Conservation (phyloP, 2,113 vertebrate genomes). For the Entelurus aequoreus region DNA sequence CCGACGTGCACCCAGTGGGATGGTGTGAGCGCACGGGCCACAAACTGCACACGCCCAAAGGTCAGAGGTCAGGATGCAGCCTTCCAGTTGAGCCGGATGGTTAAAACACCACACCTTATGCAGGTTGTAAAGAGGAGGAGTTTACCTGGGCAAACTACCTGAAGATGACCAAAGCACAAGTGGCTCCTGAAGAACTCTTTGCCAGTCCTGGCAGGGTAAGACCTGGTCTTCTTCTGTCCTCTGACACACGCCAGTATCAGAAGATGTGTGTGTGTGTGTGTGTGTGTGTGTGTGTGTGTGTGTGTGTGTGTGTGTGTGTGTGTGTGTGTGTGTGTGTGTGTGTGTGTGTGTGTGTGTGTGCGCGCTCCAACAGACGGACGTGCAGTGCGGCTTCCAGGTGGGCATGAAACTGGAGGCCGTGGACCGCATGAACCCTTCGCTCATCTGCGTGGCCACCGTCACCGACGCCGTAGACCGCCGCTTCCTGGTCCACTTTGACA, state of each 20-base stretch:
- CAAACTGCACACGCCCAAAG: slow-evolving; percentile 93
- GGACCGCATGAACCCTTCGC: slow-evolving; percentile 96
- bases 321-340: no score
- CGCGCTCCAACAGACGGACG: slow-evolving; percentile 64
- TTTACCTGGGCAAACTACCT: slow-evolving; percentile 95
- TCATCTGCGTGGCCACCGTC: slow-evolving; percentile 95
- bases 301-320: no score
- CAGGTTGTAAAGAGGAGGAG: slow-evolving; percentile 96
- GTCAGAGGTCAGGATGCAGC: slow-evolving; percentile 64
- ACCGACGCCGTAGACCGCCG: slow-evolving; percentile 87
- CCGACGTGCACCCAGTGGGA: slow-evolving; percentile 87
- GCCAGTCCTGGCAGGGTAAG: slow-evolving; percentile 78
- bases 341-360: no score
- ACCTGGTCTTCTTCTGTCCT: neutral
- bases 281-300: no score
- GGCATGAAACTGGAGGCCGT: slow-evolving; percentile 97
- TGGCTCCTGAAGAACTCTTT: slow-evolving; percentile 89
- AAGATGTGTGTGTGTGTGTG: no score
- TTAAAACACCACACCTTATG: slow-evolving; percentile 19
- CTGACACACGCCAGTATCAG: slow-evolving; percentile 9
- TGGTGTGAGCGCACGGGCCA: slow-evolving; percentile 95
- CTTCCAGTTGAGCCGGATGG: no score
- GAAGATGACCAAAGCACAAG: slow-evolving; percentile 89
- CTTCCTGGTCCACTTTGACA: slow-evolving; percentile 97
- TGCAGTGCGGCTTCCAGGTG: slow-evolving; percentile 81